Percentiles rank a stretch among this genome's conserved stretches.
Conservation (phyloP, 2,113 vertebrate species). For the Platichthys stellatus region DNA sequence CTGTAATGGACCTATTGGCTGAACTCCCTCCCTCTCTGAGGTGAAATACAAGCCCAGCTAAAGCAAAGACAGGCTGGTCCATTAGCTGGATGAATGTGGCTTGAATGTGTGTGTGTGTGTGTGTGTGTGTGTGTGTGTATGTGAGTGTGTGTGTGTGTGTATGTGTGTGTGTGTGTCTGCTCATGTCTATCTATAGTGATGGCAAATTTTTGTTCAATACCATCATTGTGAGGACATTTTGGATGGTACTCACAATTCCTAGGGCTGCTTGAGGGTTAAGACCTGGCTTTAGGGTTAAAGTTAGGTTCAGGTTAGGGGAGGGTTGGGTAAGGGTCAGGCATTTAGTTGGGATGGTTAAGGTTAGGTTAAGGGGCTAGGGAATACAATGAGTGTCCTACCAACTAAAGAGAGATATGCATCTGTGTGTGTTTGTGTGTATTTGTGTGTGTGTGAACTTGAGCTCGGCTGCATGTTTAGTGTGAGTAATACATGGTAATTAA, state of each 20-base stretch:
- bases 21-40: constrained; percentile 58
- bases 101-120: constrained; percentile 28
- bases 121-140: constrained; percentile 38
- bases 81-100: constrained; percentile 73
- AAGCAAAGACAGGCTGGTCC: constrained; percentile 60
- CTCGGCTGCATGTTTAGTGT: constrained; percentile 20
- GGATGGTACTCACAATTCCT: too few species aligned
- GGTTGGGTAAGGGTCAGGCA: too few species aligned
- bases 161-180: constrained; percentile 27
- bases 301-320: too few species aligned
- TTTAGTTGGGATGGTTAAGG: too few species aligned
- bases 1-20: constrained; percentile 80
- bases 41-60: constrained; percentile 77
- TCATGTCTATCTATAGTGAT: neutral
- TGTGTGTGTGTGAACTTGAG: neutral
- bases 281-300: too few species aligned
- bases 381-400: too few species aligned
- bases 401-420: too few species aligned
- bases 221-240: too few species aligned
- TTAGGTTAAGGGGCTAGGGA: too few species aligned
- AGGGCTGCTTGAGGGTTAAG: too few species aligned
- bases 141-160: constrained; percentile 37
- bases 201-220: too few species aligned
- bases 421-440: too few species aligned
- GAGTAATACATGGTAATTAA: constrained; percentile 65